Evolutionary conservation across 2,888 invertebrate genomes (phyloP).

Genomic region (Ichneumon xanthorius): DNA sequence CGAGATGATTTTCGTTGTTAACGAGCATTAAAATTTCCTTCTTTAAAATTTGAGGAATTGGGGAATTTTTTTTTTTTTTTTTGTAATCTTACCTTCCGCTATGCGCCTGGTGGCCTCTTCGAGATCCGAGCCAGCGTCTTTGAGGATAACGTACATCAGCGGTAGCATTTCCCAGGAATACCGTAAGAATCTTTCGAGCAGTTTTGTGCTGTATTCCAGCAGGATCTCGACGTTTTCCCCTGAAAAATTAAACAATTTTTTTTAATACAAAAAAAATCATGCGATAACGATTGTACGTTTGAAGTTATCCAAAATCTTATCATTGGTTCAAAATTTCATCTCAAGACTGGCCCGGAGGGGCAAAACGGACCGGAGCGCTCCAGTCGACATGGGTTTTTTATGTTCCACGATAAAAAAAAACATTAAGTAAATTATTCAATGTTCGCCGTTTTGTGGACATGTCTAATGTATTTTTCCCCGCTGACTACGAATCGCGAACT

Average conservation of each 20-base stretch:
- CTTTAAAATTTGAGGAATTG: not conserved
- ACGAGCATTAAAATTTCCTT: not conserved
- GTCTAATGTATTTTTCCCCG: too few relatives aligned
- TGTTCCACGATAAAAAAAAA: too few relatives aligned
- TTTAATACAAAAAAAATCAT: too few relatives aligned
- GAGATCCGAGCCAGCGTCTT: slow-evolving; percentile 90
- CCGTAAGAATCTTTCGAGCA: slow-evolving; percentile 86
- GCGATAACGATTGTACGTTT: not conserved
- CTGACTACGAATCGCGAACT: too few relatives aligned
- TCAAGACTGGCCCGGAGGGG: too few relatives aligned
- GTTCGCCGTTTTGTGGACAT: too few relatives aligned
- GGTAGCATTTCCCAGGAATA: slow-evolving; percentile 94
- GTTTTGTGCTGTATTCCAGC: slow-evolving; percentile 90
- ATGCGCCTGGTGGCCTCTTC: slow-evolving; percentile 92
- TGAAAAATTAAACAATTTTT: slow-evolving; percentile 77
- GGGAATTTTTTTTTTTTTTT: not conserved
- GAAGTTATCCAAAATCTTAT: not conserved
- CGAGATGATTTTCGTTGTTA: not conserved
- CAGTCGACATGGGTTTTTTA: too few relatives aligned
- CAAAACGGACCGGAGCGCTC: too few relatives aligned
- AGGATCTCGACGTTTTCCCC: slow-evolving; percentile 86
- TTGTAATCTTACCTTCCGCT: slow-evolving; percentile 88
- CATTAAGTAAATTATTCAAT: too few relatives aligned
- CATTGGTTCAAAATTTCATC: too few relatives aligned
- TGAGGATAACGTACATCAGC: slow-evolving; percentile 92